Evolutionary conservation across 2,888 invertebrate genomes (phyloP).

Genomic region (Drosophila merina): DNA sequence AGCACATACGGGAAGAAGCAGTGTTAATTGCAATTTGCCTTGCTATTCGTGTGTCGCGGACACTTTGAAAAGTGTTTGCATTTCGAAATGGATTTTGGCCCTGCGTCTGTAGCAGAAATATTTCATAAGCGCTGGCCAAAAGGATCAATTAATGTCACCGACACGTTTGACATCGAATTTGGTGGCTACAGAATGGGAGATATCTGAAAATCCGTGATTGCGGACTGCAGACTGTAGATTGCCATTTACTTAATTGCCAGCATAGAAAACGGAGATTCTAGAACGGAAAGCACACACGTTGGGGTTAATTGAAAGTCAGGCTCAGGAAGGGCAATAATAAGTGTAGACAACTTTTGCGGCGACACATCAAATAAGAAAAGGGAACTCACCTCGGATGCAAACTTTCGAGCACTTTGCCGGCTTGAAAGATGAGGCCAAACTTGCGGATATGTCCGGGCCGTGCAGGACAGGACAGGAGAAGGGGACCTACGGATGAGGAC

Average conservation of each 20-base stretch:
- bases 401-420: constrained; percentile 46
- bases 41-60: constrained; percentile 27
- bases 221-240: constrained; percentile 11
- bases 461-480: not conserved
- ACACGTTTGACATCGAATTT: constrained; percentile 56
- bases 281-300: constrained; percentile 4
- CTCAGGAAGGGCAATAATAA: constrained; percentile 10
- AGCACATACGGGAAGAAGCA: constrained; percentile 19
- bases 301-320: constrained; percentile 49
- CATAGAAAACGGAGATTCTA: no score
- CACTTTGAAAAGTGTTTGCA: constrained; percentile 63
- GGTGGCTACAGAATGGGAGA: not conserved
- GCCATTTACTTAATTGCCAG: constrained; percentile 38
- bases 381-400: constrained; percentile 43
- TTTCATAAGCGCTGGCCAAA: constrained; percentile 69
- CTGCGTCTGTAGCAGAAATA: constrained; percentile 55
- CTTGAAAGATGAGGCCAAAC: constrained; percentile 48
- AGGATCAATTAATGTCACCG: constrained; percentile 55
- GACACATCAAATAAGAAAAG: constrained; percentile 20
- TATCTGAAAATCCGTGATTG: constrained; percentile 10
- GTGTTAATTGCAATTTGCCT: constrained; percentile 65
- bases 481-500: not conserved
- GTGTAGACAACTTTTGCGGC: constrained; percentile 38
- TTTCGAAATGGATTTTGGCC: constrained; percentile 63
- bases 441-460: constrained; percentile 24